phyloP scores from a whole-genome alignment of 2,797 vertebrate species.

The Decapterus maruadsi region DNA sequence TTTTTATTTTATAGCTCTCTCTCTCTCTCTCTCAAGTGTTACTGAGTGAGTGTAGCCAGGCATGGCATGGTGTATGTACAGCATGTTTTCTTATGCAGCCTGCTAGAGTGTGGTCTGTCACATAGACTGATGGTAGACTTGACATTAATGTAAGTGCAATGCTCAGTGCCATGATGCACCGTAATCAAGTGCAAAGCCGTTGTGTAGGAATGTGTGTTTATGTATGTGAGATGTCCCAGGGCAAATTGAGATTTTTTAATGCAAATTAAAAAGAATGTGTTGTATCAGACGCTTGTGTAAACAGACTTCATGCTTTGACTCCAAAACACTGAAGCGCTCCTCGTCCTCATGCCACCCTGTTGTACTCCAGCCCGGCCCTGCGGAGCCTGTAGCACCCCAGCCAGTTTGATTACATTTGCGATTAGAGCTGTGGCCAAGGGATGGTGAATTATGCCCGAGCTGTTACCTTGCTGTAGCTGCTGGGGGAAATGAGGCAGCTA shows the following conservation, averaged over 20 bases:
- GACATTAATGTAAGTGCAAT: conserved; percentile 20
- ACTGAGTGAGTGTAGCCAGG: background rate
- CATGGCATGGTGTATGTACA: background rate
- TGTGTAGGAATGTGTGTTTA: conserved; percentile 12
- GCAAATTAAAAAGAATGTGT: background rate
- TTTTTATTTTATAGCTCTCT: conserved; percentile 17
- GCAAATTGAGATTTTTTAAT: conserved; percentile 8
- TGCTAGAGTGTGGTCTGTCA: conserved; percentile 38
- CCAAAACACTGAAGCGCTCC: conserved; percentile 35
- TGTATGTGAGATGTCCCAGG: background rate
- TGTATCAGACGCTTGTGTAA: conserved; percentile 7
- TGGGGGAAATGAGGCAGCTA: conserved; percentile 62
- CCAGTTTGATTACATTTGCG: conserved; percentile 80
- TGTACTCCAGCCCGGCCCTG: conserved; percentile 27
- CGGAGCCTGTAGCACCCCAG: conserved; percentile 50
- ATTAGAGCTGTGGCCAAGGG: conserved; percentile 68
- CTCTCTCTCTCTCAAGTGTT: background rate
- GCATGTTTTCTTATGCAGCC: conserved; percentile 37
- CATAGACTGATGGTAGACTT: conserved; percentile 6
- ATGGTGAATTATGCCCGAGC: conserved; percentile 73
- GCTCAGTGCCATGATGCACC: background rate
- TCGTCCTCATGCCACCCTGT: conserved; percentile 4
- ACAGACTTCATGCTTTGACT: conserved; percentile 5
- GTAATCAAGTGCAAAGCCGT: conserved; percentile 12
- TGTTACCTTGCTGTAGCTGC: conserved; percentile 63